Conservation (phyloP, 2,888 invertebrate genomes). For the Ethmia dodecea region DNA sequence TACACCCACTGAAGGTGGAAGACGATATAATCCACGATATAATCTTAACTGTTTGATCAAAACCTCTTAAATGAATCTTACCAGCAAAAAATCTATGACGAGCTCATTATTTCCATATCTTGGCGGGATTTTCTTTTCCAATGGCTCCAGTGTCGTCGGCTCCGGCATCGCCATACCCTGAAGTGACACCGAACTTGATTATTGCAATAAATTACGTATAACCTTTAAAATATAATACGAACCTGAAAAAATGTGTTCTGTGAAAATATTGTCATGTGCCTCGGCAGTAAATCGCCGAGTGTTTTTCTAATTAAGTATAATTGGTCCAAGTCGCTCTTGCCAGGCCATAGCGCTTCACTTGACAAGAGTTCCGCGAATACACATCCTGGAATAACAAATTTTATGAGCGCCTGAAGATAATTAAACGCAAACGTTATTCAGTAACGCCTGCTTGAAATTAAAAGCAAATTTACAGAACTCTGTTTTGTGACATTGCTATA, state of each 20-base stretch:
- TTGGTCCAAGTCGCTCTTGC: constrained; percentile 99
- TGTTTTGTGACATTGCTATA: not conserved
- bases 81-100: constrained; percentile 91
- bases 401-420: not conserved
- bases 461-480: not conserved
- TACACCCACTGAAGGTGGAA: no score
- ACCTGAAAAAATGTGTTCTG: constrained; percentile 92
- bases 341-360: constrained; percentile 98
- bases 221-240: not conserved
- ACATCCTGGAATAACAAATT: constrained; percentile 82
- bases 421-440: not conserved
- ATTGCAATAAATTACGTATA: not conserved
- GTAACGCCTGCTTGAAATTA: not conserved
- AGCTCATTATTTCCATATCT: constrained; percentile 80
- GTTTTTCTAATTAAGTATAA: constrained; percentile 96
- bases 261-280: constrained; percentile 97
- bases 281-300: constrained; percentile 93
- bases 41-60: no score
- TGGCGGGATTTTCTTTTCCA: constrained; percentile 91
- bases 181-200: constrained; percentile 50
- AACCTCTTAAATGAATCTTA: no score
- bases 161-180: constrained; percentile 95
- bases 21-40: no score
- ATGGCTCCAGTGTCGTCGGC: constrained; percentile 89
- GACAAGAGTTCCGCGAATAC: constrained; percentile 92